Percentiles rank a stretch among this genome's conserved stretches.
phyloP scores from a whole-genome alignment of 2,113 vertebrate genomes.

The Nycticebus coucang region DNA sequence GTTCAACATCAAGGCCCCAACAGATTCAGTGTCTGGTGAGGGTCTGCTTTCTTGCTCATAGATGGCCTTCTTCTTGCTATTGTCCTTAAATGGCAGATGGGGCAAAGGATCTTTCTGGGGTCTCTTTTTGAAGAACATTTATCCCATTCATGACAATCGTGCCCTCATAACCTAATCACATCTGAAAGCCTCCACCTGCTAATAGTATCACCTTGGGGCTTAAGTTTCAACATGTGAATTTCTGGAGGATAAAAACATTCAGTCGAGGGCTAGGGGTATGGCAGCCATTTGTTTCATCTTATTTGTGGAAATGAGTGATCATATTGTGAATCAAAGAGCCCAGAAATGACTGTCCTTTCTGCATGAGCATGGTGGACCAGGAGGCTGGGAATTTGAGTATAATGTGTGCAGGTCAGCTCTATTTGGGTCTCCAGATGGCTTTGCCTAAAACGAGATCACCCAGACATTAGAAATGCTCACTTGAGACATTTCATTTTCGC shows the following conservation, averaged over 20 bases:
- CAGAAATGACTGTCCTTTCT: not conserved
- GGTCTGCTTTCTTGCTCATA: not conserved
- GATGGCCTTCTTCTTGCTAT: not conserved
- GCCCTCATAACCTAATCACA: not conserved
- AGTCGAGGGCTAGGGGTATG: not conserved
- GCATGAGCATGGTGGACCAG: not conserved
- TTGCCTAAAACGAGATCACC: not conserved
- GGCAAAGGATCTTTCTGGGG: not conserved
- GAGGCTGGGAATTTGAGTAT: not conserved
- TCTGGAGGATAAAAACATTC: not conserved
- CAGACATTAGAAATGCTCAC: not conserved
- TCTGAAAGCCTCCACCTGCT: not conserved
- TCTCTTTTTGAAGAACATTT: not conserved
- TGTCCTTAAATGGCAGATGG: not conserved
- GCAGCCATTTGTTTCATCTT: not conserved
- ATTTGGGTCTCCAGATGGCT: not conserved
- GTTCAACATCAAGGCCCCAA: not conserved
- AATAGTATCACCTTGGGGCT: not conserved
- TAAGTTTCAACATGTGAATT: not conserved
- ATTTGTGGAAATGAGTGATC: not conserved
- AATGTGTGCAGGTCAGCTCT: not conserved
- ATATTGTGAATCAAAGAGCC: not conserved
- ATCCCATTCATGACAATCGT: not conserved
- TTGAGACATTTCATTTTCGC: not conserved
- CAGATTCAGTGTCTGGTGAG: not conserved